phyloP scores from a whole-genome alignment of 2,888 invertebrate species.

The Caradrina clavipalpis region DNA sequence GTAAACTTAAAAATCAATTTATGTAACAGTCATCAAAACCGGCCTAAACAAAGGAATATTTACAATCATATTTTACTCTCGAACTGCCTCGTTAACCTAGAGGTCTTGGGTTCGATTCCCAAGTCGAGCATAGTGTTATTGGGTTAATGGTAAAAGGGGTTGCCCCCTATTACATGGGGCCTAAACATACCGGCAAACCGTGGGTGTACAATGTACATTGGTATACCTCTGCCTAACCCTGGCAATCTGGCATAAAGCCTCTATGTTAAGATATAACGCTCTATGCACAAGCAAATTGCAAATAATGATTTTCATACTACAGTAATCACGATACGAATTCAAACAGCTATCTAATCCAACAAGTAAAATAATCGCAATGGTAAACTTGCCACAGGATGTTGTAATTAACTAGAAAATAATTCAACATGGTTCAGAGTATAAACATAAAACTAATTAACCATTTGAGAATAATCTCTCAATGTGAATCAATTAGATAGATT shows the following conservation, averaged over 20 bases:
- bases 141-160: too few relatives aligned
- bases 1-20: too few relatives aligned
- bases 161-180: too few relatives aligned
- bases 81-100: too few relatives aligned
- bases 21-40: too few relatives aligned
- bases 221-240: too few relatives aligned
- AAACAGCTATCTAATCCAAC: neutral
- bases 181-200: too few relatives aligned
- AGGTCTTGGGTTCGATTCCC: too few relatives aligned
- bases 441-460: slow-evolving; percentile 44
- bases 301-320: neutral
- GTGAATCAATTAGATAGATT: slow-evolving; percentile 44
- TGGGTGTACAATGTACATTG: too few relatives aligned
- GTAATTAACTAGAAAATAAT: slow-evolving; percentile 48
- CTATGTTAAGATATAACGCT: neutral
- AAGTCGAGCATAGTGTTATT: too few relatives aligned
- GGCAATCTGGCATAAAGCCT: neutral
- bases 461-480: slow-evolving; percentile 48
- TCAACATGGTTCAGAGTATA: slow-evolving; percentile 27
- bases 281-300: neutral
- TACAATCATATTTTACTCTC: too few relatives aligned
- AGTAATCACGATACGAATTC: neutral
- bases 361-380: slow-evolving; percentile 33
- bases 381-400: slow-evolving; percentile 40
- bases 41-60: too few relatives aligned